Conservation (phyloP, 2,888 invertebrate genomes). For the Cetonia aurata region DNA sequence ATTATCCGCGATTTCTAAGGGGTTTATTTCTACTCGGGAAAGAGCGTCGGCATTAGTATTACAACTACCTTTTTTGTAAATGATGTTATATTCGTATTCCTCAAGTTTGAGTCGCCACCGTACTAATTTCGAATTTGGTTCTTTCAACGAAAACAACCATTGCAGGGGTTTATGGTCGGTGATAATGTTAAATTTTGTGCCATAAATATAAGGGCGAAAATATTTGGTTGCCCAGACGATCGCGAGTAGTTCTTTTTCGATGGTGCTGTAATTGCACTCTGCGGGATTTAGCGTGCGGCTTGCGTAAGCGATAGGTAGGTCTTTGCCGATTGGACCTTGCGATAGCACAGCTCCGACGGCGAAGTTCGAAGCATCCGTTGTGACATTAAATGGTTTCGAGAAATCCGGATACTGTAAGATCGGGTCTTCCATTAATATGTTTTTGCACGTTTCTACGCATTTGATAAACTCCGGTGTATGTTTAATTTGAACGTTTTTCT, state of each 20-base stretch:
- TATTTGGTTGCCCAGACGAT: constrained; percentile 54
- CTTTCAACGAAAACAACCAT: constrained; percentile 60
- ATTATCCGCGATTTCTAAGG: not conserved
- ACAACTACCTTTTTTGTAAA: constrained; percentile 55
- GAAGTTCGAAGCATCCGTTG: constrained; percentile 33
- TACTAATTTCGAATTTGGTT: constrained; percentile 59
- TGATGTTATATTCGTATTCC: constrained; percentile 56
- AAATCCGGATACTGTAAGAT: constrained; percentile 43
- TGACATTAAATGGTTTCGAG: constrained; percentile 36
- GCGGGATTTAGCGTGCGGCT: constrained; percentile 25
- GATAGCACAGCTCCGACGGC: constrained; percentile 45
- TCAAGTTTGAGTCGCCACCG: constrained; percentile 60
- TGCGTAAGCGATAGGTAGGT: not conserved
- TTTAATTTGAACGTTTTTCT: constrained; percentile 35
- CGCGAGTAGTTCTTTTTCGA: constrained; percentile 55
- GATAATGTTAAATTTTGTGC: constrained; percentile 59
- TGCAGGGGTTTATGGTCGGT: too few species aligned
- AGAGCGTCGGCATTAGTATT: constrained; percentile 56
- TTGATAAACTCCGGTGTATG: constrained; percentile 18
- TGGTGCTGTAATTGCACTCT: constrained; percentile 45
- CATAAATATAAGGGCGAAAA: constrained; percentile 56
- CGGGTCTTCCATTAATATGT: constrained; percentile 40
- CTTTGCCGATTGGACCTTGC: constrained; percentile 41
- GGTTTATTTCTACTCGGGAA: constrained; percentile 47
- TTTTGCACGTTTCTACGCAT: constrained; percentile 42